Base-by-base conservation (phyloP, 2,797 vertebrate genomes). In the Chaunax sp. region DNA sequence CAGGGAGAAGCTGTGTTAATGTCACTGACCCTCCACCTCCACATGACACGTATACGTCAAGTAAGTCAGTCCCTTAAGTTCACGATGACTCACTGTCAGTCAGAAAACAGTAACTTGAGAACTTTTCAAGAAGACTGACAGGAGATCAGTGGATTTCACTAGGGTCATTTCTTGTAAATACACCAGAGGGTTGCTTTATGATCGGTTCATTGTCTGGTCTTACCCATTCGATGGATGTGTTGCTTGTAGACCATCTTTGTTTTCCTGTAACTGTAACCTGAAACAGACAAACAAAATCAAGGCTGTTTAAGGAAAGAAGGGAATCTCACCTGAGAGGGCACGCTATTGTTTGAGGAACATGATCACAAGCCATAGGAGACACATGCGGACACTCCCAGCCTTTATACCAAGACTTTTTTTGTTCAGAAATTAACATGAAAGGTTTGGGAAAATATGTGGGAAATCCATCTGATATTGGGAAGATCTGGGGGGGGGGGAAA, bases 211-310 rank as follows among this genome's bases (percentile, higher is more conserved):
- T 23, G 38, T 18, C 1, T 1, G 9, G 7, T 59, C 84, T 87
- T 81, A 90, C 89, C 87, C 89, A 45, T 85, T 85, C 0, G 88
- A 60, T 11, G 72, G 68, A 72, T 73, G 62, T 16, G 80, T 71
- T 49, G 86, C 64, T 52, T 78, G 69, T 72, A 52, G 75, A 51
- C 43, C 83, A 69, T 91, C 75, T 22, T 72, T 77, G 76, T 85
- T 69, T 49, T 86, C 83, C 0, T 75, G 79, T 1, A 92, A 74
- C 65, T 89, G 85, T 81, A 93, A 89, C 81, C 93, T 93, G 85
- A 85, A 90, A 88, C 73, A 80, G 45, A 80, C 62, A 50, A 73
- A 75, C 64, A 84, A 59, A 84, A 80, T 64, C 2, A 4, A 78
- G 76, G 58, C 49, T 55, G 72, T 78, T 83, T 46, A 79, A 77